These are phyloP conservation scores for Operophtera brumata DNA, from an alignment of 2,888 invertebrate species.

Conservation along the genomic window DNA sequence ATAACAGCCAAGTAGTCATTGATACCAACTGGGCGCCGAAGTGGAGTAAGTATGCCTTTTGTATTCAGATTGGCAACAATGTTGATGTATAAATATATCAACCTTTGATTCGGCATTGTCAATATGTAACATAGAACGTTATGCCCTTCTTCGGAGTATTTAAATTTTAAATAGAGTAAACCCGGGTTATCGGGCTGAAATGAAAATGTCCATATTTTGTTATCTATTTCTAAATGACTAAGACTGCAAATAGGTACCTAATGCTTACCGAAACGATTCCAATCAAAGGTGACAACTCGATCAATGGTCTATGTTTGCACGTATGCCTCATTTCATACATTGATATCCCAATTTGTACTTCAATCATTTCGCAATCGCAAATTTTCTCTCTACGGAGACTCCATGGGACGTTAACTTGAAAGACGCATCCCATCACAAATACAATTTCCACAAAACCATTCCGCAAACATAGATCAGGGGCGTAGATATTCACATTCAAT, in stretches of 20 bases:
- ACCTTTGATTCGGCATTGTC: constrained; percentile 65
- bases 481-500: constrained; percentile 56
- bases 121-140: constrained; percentile 63
- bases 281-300: constrained; percentile 56
- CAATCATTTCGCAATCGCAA: constrained; percentile 69
- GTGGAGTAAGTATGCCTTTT: constrained; percentile 58
- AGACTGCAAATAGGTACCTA: neutral
- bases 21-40: constrained; percentile 48
- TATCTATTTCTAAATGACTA: neutral
- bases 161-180: constrained; percentile 54
- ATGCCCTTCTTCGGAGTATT: constrained; percentile 53
- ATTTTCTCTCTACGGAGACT: constrained; percentile 65
- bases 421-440: constrained; percentile 65
- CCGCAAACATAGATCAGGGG: constrained; percentile 64
- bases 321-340: constrained; percentile 66
- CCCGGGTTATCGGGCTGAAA: constrained; percentile 60
- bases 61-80: constrained; percentile 52
- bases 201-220: neutral
- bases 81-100: constrained; percentile 53
- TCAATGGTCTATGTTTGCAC: constrained; percentile 60
- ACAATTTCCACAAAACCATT: constrained; percentile 55
- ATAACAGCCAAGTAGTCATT: constrained; percentile 57
- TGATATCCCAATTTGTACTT: constrained; percentile 65
- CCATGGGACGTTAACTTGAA: constrained; percentile 59
- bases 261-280: constrained; percentile 61